phyloP scores from a whole-genome alignment of 2,888 invertebrate genomes.

The Lycocerus yunnanus region DNA sequence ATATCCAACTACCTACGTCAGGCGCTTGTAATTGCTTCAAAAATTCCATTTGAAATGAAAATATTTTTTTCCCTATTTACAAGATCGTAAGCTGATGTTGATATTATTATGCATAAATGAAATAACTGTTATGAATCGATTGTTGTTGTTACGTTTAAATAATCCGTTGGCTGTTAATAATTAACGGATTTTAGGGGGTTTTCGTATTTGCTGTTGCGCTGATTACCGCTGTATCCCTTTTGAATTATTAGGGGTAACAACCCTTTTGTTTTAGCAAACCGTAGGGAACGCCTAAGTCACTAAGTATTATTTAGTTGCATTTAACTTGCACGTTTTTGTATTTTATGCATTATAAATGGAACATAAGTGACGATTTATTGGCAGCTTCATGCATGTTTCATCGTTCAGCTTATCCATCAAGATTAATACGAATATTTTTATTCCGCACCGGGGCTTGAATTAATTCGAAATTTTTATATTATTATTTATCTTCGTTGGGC shows the following conservation, averaged over 20 bases:
- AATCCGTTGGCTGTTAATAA: constrained; percentile 48
- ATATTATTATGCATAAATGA: neutral
- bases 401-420: neutral
- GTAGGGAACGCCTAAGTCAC: constrained; percentile 32
- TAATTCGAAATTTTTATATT: neutral
- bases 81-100: neutral
- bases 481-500: neutral
- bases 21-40: neutral
- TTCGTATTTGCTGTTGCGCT: constrained; percentile 6
- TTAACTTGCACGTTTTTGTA: constrained; percentile 20
- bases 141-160: constrained; percentile 37
- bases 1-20: neutral
- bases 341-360: constrained; percentile 12
- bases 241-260: constrained; percentile 34
- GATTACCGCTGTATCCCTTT: constrained; percentile 17
- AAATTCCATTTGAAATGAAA: neutral
- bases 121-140: constrained; percentile 36
- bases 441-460: neutral
- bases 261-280: constrained; percentile 36
- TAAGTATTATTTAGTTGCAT: constrained; percentile 33
- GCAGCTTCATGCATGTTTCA: neutral
- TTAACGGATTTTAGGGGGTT: constrained; percentile 40
- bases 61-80: neutral
- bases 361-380: neutral
- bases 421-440: neutral